phyloP scores from a whole-genome alignment of 2,113 vertebrate species.

The Panthera tigris region DNA sequence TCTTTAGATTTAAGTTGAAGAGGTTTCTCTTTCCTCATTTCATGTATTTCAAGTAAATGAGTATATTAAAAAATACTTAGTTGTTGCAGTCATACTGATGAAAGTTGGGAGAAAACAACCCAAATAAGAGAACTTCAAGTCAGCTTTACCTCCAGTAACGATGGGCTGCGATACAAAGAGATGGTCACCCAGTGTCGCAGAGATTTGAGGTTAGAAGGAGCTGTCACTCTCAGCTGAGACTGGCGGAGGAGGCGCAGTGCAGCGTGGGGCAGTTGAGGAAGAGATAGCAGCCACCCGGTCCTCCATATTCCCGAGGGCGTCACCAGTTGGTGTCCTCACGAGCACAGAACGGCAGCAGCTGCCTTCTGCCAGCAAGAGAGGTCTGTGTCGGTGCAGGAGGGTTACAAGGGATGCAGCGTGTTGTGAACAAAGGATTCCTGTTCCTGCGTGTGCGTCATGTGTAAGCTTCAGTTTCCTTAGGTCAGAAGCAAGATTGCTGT shows the following conservation, averaged over 20 bases:
- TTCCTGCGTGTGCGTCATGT: neutral
- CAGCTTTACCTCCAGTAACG: neutral
- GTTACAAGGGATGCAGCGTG: neutral
- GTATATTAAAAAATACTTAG: neutral
- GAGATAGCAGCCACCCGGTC: neutral
- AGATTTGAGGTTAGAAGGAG: neutral
- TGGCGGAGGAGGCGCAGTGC: fast-evolving
- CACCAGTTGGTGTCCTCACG: fast-evolving
- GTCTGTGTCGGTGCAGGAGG: neutral
- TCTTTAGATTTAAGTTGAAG: neutral
- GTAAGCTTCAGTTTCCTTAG: neutral
- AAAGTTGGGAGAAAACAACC: neutral
- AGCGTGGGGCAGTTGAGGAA: neutral
- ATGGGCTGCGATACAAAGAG: neutral
- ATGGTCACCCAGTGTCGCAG: neutral
- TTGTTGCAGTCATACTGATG: neutral
- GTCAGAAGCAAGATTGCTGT: neutral
- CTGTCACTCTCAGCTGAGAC: neutral
- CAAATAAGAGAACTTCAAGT: neutral
- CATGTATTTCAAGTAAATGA: neutral
- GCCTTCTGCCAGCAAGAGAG: neutral
- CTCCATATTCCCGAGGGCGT: neutral
- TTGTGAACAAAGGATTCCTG: fast-evolving
- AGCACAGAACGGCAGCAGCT: neutral
- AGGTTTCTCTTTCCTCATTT: neutral